Percentiles rank a stretch among this genome's conserved stretches.
These are phyloP conservation scores for Drosophila quasianomalipes DNA, from an alignment of 2,888 invertebrate genomes.

Conservation along the genomic window DNA sequence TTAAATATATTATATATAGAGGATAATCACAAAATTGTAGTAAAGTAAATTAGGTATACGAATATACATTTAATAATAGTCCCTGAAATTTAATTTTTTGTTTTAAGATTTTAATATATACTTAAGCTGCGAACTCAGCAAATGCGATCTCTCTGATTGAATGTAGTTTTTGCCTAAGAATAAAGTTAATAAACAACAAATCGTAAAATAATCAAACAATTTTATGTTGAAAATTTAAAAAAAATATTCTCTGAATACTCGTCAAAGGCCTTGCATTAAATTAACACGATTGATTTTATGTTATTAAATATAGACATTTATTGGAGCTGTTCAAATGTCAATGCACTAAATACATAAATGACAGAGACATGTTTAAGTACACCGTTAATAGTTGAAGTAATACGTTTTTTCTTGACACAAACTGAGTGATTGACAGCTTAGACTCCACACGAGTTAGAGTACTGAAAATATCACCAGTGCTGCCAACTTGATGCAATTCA, in stretches of 20 bases:
- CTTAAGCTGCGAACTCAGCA: neutral
- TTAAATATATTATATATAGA: no score
- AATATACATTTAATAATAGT: neutral
- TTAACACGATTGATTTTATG: neutral
- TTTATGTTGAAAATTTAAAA: neutral
- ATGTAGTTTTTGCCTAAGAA: neutral
- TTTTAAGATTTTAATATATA: neutral
- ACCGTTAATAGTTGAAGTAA: constrained; percentile 21
- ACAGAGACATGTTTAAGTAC: neutral
- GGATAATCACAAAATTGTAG: neutral
- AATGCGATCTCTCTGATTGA: neutral
- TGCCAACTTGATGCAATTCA: constrained; percentile 25
- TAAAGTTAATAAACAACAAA: neutral
- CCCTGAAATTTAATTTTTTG: neutral
- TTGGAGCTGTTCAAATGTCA: neutral
- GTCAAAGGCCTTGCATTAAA: no score
- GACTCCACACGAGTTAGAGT: neutral
- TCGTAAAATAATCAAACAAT: neutral
- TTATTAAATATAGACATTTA: neutral
- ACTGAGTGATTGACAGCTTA: constrained; percentile 26
- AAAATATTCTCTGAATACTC: neutral
- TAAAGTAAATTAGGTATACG: neutral
- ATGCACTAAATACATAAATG: neutral
- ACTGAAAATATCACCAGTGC: constrained; percentile 16
- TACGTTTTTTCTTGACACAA: neutral